Conservation (phyloP, 1,140 invertebrate species). For the Penaeus vannamei region DNA sequence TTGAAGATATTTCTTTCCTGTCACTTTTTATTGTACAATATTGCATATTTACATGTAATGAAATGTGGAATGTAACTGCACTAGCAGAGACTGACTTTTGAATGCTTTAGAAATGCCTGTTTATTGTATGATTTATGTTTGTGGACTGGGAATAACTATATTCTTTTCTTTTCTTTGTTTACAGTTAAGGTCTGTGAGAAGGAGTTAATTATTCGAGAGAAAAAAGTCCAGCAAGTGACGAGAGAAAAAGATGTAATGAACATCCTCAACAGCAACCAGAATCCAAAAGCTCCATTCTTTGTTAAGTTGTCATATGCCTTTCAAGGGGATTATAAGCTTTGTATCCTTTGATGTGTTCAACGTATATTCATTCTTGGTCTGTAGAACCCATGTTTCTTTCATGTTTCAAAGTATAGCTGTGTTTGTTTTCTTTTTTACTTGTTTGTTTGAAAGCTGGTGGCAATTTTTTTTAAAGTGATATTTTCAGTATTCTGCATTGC, state of each 20-base stretch:
- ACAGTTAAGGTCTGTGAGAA: constrained; percentile 97
- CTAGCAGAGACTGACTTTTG: too few relatives aligned
- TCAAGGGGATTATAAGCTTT: constrained; percentile 93
- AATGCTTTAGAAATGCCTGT: background rate
- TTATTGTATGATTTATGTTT: background rate
- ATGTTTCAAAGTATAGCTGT: background rate
- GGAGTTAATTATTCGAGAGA: constrained; percentile 90
- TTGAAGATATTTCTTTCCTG: too few relatives aligned
- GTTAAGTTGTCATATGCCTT: constrained; percentile 96
- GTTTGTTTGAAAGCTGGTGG: too few relatives aligned
- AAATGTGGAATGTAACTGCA: too few relatives aligned
- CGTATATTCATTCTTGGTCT: constrained; percentile 63
- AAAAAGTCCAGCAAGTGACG: constrained; percentile 93
- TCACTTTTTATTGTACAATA: too few relatives aligned
- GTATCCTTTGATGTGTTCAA: constrained; percentile 74
- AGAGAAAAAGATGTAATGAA: constrained; percentile 93
- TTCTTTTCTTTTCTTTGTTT: constrained; percentile 71
- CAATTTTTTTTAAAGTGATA: too few relatives aligned
- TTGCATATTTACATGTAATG: too few relatives aligned
- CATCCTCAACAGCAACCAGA: constrained; percentile 78
- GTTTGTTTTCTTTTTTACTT: too few relatives aligned
- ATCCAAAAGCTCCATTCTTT: constrained; percentile 82
- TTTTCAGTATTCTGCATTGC: too few relatives aligned
- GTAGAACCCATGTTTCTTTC: constrained; percentile 4
- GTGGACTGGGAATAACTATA: background rate